Percentiles rank a stretch among this genome's conserved stretches.
phyloP scores from a whole-genome alignment of 2,113 vertebrate species.

The Lagenorhynchus albirostris region DNA sequence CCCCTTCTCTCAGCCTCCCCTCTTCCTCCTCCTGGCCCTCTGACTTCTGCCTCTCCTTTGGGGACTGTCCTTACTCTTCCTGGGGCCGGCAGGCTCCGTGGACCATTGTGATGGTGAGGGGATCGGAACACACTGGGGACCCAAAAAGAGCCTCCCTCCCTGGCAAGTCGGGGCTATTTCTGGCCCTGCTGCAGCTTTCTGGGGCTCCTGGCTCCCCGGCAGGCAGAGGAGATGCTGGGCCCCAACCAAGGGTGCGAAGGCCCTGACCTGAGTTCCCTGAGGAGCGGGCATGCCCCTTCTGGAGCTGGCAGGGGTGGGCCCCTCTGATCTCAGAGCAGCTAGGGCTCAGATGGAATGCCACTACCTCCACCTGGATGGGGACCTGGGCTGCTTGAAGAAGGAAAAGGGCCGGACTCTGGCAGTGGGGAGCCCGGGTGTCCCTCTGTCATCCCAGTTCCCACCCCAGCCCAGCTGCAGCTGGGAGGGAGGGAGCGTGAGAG shows the following conservation, averaged over 20 bases:
- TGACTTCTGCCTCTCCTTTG: background rate
- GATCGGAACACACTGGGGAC: background rate
- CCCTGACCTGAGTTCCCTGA: background rate
- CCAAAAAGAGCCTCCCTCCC: background rate
- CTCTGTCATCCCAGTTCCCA: background rate
- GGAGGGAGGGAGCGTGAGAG: constrained; percentile 46
- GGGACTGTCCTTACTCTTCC: background rate
- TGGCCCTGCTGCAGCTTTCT: background rate
- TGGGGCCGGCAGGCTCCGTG: background rate
- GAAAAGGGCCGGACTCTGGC: background rate
- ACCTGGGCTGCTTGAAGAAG: background rate
- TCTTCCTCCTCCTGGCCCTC: background rate
- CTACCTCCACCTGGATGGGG: background rate
- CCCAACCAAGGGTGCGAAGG: background rate
- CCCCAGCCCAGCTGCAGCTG: constrained; percentile 20
- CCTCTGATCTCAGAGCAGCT: background rate
- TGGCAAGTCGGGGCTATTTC: constrained; percentile 34
- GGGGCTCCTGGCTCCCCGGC: background rate
- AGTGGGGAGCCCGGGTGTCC: background rate
- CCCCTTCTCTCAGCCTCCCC: background rate
- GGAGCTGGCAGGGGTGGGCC: background rate
- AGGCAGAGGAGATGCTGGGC: background rate
- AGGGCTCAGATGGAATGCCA: background rate
- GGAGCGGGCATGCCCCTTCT: background rate
- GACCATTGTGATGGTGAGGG: background rate